Evolutionary conservation across 2,113 vertebrate genomes (phyloP).

Genomic region (Vulpes vulpes): DNA sequence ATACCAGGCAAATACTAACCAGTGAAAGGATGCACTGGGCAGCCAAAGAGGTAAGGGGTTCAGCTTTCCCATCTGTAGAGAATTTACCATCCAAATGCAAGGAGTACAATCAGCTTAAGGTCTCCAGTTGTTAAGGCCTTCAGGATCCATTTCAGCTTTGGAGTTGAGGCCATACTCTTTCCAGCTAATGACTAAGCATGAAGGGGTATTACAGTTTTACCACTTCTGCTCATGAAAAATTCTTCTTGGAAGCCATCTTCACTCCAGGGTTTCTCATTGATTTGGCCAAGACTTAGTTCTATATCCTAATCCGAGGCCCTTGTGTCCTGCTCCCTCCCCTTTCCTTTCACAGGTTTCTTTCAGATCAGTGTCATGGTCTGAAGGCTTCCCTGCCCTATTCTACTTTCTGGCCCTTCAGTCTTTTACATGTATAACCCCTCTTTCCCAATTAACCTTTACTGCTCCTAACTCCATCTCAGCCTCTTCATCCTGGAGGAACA

Average conservation of each 20-base stretch:
- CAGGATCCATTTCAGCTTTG: not conserved
- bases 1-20: not conserved
- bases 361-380: not conserved
- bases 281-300: not conserved
- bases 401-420: not conserved
- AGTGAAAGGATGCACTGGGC: not conserved
- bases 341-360: not conserved
- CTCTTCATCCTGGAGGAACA: not conserved
- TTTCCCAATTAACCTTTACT: not conserved
- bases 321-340: not conserved
- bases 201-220: not conserved
- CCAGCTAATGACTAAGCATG: not conserved
- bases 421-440: not conserved
- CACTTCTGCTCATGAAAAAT: not conserved
- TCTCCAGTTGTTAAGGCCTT: not conserved
- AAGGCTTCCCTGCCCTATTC: not conserved
- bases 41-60: not conserved
- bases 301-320: not conserved
- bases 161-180: not conserved
- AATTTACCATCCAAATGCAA: not conserved
- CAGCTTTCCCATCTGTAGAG: not conserved
- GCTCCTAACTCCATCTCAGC: not conserved
- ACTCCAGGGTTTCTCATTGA: not conserved
- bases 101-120: not conserved
- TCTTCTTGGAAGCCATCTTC: not conserved